These are phyloP conservation scores for Cromileptes altivelis DNA, from an alignment of 2,113 vertebrate species.

Conservation along the genomic window DNA sequence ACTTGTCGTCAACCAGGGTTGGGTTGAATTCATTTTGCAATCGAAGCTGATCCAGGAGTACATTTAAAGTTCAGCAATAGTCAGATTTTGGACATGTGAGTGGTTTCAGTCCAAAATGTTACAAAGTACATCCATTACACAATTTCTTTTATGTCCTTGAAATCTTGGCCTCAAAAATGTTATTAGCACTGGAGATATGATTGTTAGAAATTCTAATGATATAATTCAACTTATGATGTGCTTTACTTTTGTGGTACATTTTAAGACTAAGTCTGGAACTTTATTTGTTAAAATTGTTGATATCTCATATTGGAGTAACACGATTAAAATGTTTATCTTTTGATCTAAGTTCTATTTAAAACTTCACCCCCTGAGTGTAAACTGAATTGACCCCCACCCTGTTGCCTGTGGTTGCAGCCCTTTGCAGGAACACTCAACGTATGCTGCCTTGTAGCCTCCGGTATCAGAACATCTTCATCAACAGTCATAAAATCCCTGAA, in stretches of 20 bases:
- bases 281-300: slow-evolving; percentile 5
- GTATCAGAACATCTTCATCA: slow-evolving; percentile 35
- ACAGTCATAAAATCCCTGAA: slow-evolving; percentile 50
- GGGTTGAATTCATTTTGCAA: slow-evolving; percentile 8
- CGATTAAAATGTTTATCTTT: slow-evolving; percentile 10
- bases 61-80: slow-evolving; percentile 19
- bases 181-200: not conserved
- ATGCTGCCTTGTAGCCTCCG: slow-evolving; percentile 44
- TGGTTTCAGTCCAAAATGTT: not conserved
- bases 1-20: not conserved
- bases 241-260: slow-evolving; percentile 6
- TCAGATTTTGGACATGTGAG: not conserved
- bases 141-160: not conserved
- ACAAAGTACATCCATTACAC: not conserved
- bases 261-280: slow-evolving; percentile 1
- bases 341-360: slow-evolving; percentile 22
- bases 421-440: slow-evolving; percentile 52
- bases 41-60: slow-evolving; percentile 5
- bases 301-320: not conserved
- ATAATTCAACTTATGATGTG: slow-evolving; percentile 23
- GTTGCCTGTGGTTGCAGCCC: slow-evolving; percentile 61
- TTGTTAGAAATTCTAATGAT: slow-evolving; percentile 7
- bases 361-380: slow-evolving; percentile 70
- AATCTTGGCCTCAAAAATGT: slow-evolving; percentile 3
- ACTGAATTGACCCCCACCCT: slow-evolving; percentile 44